These are phyloP conservation scores for Darwinula stevensoni DNA, from an alignment of 2,888 invertebrate genomes.

Conservation along the genomic window DNA sequence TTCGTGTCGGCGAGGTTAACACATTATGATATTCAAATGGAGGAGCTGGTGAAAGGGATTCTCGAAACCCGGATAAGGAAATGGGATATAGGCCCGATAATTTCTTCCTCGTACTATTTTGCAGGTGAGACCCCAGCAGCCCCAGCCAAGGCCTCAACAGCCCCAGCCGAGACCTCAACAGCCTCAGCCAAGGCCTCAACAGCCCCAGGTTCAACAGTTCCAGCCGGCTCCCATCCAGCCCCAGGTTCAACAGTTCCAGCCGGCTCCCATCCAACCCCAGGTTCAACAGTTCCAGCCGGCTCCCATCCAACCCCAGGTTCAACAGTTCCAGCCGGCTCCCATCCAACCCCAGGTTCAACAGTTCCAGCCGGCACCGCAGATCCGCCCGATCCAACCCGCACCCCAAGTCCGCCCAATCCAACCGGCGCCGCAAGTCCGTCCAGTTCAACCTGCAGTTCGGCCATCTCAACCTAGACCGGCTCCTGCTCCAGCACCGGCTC, in stretches of 20 bases:
- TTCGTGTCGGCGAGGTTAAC: too few relatives aligned
- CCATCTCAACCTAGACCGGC: neutral
- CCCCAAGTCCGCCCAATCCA: neutral
- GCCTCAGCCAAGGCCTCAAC: constrained; percentile 1
- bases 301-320: neutral
- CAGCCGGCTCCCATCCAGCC: constrained; percentile 1
- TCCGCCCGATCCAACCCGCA: neutral
- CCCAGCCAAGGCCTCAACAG: neutral
- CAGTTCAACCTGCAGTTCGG: neutral
- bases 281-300: neutral
- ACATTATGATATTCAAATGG: too few relatives aligned
- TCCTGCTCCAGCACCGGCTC: neutral
- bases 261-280: neutral
- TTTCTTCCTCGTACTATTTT: too few relatives aligned
- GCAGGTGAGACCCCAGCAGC: constrained; percentile 1
- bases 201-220: neutral
- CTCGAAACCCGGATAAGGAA: too few relatives aligned
- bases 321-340: constrained; percentile 1
- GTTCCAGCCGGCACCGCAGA: too few relatives aligned
- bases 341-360: neutral
- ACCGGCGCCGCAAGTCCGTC: neutral
- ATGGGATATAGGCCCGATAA: too few relatives aligned
- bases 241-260: neutral
- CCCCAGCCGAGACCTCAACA: constrained; percentile 2
- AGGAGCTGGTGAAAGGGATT: too few relatives aligned